Evolutionary conservation across 1,140 invertebrate species (phyloP).

Genomic region (Aphidius ervi): DNA sequence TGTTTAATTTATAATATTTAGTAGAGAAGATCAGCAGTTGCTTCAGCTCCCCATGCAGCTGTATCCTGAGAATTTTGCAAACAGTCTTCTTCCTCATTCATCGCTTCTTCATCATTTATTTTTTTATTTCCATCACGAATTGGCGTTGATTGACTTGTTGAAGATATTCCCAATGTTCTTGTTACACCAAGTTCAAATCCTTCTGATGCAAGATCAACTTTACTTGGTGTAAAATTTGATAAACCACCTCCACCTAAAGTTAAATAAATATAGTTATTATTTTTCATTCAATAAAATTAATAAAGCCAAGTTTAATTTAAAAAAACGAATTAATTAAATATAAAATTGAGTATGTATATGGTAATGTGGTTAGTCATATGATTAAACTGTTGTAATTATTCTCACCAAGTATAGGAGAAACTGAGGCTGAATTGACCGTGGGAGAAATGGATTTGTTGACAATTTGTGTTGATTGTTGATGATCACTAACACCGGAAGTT

Average conservation of each 20-base stretch:
- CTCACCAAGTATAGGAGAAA: conserved; percentile 43
- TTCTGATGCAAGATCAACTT: conserved; percentile 55
- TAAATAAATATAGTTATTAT: conserved; percentile 10
- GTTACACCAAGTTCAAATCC: conserved; percentile 65
- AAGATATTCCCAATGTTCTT: conserved; percentile 34
- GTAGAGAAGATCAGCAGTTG: conserved; percentile 62
- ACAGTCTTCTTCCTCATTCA: conserved; percentile 46
- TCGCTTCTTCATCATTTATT: neutral
- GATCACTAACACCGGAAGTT: conserved; percentile 36
- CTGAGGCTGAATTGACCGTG: conserved; percentile 36
- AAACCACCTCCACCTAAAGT: conserved; percentile 50
- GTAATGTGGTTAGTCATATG: no score
- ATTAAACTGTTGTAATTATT: neutral
- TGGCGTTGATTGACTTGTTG: conserved; percentile 25
- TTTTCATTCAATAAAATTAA: conserved; percentile 13
- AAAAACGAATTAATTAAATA: neutral
- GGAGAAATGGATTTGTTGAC: conserved; percentile 36
- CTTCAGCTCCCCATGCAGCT: conserved; percentile 62
- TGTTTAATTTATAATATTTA: conserved; percentile 23
- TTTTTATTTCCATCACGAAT: no score
- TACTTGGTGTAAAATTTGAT: conserved; percentile 62
- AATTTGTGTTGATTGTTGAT: conserved; percentile 32
- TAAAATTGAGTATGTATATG: neutral
- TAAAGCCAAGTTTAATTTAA: neutral
- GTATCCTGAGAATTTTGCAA: conserved; percentile 58